A percentile compares a stretch with the other conserved stretches of the same genome.
Conservation (phyloP, 2,113 vertebrate species). For the Triplophysa tibetana region DNA sequence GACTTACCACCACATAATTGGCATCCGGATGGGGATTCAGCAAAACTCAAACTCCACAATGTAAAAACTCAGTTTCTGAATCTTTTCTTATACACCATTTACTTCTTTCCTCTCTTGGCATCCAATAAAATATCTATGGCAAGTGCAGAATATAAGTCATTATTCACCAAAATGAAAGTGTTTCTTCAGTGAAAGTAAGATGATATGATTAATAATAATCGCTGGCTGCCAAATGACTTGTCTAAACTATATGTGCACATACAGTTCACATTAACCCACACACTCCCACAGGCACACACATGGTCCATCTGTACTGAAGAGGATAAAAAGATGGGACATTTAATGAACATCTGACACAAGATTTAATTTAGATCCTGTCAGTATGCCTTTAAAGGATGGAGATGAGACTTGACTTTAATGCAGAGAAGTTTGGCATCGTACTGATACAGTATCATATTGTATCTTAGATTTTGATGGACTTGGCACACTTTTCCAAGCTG, state of each 20-base stretch:
- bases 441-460: slow-evolving; percentile 5
- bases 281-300: not conserved
- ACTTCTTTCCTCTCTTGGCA: not conserved
- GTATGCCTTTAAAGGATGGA: not conserved
- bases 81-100: slow-evolving; percentile 4
- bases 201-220: slow-evolving; percentile 25
- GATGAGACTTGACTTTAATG: slow-evolving; percentile 22
- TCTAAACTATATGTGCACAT: slow-evolving; percentile 15
- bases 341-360: slow-evolving; percentile 27
- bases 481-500: slow-evolving; percentile 16
- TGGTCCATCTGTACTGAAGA: not conserved
- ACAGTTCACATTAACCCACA: slow-evolving; percentile 5
- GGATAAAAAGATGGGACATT: slow-evolving; percentile 14
- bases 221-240: slow-evolving; percentile 1
- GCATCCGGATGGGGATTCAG: not conserved
- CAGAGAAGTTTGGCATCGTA: slow-evolving; percentile 19
- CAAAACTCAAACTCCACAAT: not conserved
- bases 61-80: not conserved
- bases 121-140: not conserved
- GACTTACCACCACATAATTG: not conserved
- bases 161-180: not conserved
- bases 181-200: slow-evolving; percentile 14
- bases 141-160: slow-evolving; percentile 22
- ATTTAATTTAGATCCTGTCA: slow-evolving; percentile 41
- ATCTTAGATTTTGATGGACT: slow-evolving; percentile 6